These are phyloP conservation scores for Geopemphigus sp. DNA, from an alignment of 1,140 invertebrate genomes.

Conservation along the genomic window DNA sequence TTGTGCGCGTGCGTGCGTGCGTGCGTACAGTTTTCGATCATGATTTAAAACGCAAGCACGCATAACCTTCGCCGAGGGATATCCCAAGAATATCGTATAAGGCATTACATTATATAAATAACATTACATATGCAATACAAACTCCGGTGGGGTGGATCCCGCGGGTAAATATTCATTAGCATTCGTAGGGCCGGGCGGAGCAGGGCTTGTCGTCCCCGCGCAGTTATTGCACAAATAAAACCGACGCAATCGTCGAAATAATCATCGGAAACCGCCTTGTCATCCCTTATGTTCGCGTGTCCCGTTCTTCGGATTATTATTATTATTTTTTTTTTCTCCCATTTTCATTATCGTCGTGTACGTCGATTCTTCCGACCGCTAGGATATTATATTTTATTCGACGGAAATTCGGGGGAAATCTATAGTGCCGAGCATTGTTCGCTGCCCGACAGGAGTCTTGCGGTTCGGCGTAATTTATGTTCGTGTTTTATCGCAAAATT, in stretches of 20 bases:
- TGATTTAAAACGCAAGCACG: constrained; percentile 19
- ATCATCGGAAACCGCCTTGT: constrained; percentile 48
- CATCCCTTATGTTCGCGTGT: constrained; percentile 46
- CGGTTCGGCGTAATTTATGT: background rate
- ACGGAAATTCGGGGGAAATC: background rate
- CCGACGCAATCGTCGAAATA: constrained; percentile 44
- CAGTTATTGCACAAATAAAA: constrained; percentile 48
- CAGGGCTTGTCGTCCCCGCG: background rate
- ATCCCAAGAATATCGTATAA: constrained; percentile 15
- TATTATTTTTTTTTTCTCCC: constrained; percentile 25
- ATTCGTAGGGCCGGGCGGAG: background rate
- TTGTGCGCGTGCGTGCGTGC: too few relatives aligned
- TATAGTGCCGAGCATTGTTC: background rate
- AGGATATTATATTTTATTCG: constrained; percentile 20
- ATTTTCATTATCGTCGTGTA: constrained; percentile 22
- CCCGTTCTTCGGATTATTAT: constrained; percentile 32
- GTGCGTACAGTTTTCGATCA: background rate
- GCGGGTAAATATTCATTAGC: constrained; percentile 49
- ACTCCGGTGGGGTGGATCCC: constrained; percentile 24
- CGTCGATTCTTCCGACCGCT: background rate
- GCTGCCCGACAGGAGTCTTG: background rate
- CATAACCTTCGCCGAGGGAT: constrained; percentile 4
- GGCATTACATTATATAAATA: constrained; percentile 47
- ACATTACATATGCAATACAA: constrained; percentile 48
- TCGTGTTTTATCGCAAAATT: too few relatives aligned